phyloP scores from a whole-genome alignment of 2,113 vertebrate genomes.

The Amblyornis subalaris region DNA sequence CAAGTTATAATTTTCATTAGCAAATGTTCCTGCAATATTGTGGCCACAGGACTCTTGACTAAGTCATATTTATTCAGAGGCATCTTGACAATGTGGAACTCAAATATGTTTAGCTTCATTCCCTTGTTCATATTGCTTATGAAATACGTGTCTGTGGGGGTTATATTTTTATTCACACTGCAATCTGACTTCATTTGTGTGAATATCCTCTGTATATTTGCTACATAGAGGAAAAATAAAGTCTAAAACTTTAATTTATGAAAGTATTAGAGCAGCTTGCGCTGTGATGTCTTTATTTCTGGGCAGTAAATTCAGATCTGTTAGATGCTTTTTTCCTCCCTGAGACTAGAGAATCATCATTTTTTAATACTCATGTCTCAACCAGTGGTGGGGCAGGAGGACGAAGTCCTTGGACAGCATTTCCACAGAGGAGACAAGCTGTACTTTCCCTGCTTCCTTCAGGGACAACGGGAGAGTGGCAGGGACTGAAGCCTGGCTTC shows the following conservation, averaged over 20 bases:
- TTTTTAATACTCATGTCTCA: neutral
- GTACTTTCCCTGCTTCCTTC: neutral
- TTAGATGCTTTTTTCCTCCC: neutral
- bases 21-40: neutral
- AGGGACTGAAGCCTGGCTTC: neutral
- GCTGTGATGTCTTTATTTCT: neutral
- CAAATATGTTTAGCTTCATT: neutral
- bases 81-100: neutral
- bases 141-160: rapidly evolving
- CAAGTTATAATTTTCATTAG: neutral
- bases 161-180: neutral
- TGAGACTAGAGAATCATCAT: neutral
- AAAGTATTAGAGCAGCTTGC: neutral
- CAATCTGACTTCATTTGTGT: neutral
- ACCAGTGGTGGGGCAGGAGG: neutral
- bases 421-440: neutral
- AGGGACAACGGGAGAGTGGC: rapidly evolving
- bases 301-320: neutral
- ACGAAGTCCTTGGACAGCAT: neutral
- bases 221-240: rapidly evolving
- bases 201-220: neutral
- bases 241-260: neutral
- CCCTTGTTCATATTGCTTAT: neutral
- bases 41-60: neutral
- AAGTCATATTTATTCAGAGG: neutral